A percentile compares a stretch with the other conserved stretches of the same genome.
Evolutionary conservation across 1,140 invertebrate species (phyloP).

Genomic region (Gryon sp.): DNA sequence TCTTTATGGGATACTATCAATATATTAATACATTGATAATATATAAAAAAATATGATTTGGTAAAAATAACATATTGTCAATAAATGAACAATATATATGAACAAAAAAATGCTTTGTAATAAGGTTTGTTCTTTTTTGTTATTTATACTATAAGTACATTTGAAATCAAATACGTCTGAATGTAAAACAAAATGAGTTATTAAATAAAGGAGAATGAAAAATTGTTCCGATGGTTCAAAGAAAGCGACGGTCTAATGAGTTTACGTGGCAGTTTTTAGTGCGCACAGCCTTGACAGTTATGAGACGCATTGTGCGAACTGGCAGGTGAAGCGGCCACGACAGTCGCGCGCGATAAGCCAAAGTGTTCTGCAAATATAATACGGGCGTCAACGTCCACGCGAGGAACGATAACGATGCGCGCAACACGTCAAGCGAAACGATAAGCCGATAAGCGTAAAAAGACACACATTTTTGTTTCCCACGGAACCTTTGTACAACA

Average conservation of each 20-base stretch:
- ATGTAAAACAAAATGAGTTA: too few relatives aligned
- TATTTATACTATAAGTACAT: too few relatives aligned
- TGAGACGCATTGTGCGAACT: constrained; percentile 61
- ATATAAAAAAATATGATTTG: too few relatives aligned
- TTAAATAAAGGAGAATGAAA: neutral
- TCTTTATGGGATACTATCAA: too few relatives aligned
- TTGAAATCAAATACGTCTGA: too few relatives aligned
- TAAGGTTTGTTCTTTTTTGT: too few relatives aligned
- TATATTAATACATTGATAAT: too few relatives aligned
- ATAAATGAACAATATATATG: too few relatives aligned
- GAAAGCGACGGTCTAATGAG: constrained; percentile 46
- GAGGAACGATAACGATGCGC: constrained; percentile 66
- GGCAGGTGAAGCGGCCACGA: constrained; percentile 57
- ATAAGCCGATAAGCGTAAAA: constrained; percentile 67
- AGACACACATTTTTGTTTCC: constrained; percentile 46
- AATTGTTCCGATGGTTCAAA: constrained; percentile 4
- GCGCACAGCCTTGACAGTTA: constrained; percentile 55
- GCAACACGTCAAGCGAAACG: constrained; percentile 61
- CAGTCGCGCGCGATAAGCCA: constrained; percentile 45
- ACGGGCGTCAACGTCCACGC: constrained; percentile 54
- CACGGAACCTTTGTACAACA: constrained; percentile 49
- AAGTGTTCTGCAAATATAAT: constrained; percentile 65
- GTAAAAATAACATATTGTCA: too few relatives aligned
- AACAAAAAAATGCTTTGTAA: too few relatives aligned
- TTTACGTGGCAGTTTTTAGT: constrained; percentile 58